Percentiles rank a stretch among this genome's conserved stretches.
These are phyloP conservation scores for Apamea crenata DNA, from an alignment of 2,888 invertebrate species.

Conservation along the genomic window DNA sequence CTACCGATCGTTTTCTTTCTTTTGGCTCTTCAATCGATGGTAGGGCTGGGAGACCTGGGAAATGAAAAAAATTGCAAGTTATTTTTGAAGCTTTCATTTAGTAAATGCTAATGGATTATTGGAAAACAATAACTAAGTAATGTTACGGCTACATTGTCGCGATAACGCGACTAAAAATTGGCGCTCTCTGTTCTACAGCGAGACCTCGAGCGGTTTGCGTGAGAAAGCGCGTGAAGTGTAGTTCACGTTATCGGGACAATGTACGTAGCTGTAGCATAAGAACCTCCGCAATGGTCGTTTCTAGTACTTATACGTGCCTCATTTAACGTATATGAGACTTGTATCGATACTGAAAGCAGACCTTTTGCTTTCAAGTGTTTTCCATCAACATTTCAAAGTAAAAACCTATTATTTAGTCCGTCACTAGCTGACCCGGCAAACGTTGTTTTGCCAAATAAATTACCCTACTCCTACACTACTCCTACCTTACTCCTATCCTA, in stretches of 20 bases:
- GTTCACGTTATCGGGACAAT: no score
- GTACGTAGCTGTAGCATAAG: no score
- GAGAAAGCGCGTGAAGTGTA: no score
- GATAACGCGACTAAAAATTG: no score
- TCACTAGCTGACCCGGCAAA: no score
- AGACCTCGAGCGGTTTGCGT: no score
- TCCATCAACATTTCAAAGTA: not conserved
- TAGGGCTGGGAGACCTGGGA: slow-evolving; percentile 91
- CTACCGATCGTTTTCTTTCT: slow-evolving; percentile 88
- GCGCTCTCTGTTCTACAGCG: no score
- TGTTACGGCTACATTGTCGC: no score
- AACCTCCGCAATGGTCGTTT: not conserved
- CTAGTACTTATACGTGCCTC: no score
- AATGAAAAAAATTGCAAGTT: not conserved
- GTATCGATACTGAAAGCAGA: not conserved
- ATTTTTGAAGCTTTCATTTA: not conserved
- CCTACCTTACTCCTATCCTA: no score
- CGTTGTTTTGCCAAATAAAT: no score
- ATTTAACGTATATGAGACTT: not conserved
- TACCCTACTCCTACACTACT: no score
- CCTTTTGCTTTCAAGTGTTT: not conserved
- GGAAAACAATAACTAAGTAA: not conserved
- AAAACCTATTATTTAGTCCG: not conserved
- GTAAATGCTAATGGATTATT: not conserved
- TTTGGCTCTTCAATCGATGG: slow-evolving; percentile 91